These are phyloP conservation scores for Apomyelois bistriatella DNA, from an alignment of 2,888 invertebrate genomes.

Conservation along the genomic window DNA sequence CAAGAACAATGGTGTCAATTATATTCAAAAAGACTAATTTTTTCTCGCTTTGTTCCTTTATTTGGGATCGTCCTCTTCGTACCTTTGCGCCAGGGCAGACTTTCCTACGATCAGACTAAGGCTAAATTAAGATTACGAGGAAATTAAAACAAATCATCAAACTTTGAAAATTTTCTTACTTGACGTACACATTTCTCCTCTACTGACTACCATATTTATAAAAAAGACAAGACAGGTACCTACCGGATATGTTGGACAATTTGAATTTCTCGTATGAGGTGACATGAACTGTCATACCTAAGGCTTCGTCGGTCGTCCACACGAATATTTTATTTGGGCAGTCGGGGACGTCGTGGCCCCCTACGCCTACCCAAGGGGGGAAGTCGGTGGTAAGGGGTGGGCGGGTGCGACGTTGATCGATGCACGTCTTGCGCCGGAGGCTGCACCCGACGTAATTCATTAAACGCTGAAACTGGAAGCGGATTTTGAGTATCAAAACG, in stretches of 20 bases:
- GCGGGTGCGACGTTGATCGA: constrained; percentile 81
- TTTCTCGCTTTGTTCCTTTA: too few species aligned
- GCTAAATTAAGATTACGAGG: too few species aligned
- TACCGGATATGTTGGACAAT: background rate
- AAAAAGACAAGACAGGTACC: background rate
- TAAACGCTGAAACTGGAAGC: constrained; percentile 78
- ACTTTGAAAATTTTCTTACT: too few species aligned
- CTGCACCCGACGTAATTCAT: constrained; percentile 80
- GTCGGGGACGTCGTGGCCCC: constrained; percentile 54
- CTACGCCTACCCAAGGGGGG: constrained; percentile 54
- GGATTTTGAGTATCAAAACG: constrained; percentile 79
- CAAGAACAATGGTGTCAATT: too few species aligned
- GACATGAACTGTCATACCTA: constrained; percentile 19
- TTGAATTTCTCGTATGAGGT: constrained; percentile 16
- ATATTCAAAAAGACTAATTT: too few species aligned
- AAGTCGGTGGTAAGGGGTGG: constrained; percentile 28
- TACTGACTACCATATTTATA: background rate
- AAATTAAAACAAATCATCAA: too few species aligned
- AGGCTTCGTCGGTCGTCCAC: constrained; percentile 28
- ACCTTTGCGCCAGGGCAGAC: too few species aligned
- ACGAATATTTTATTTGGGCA: constrained; percentile 78
- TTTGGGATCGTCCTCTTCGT: too few species aligned
- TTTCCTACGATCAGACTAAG: too few species aligned
- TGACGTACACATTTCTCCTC: too few species aligned
- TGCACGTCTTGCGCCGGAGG: constrained; percentile 83